These are phyloP conservation scores for Percopsis transmontana DNA, from an alignment of 2,113 vertebrate genomes.

Conservation along the genomic window DNA sequence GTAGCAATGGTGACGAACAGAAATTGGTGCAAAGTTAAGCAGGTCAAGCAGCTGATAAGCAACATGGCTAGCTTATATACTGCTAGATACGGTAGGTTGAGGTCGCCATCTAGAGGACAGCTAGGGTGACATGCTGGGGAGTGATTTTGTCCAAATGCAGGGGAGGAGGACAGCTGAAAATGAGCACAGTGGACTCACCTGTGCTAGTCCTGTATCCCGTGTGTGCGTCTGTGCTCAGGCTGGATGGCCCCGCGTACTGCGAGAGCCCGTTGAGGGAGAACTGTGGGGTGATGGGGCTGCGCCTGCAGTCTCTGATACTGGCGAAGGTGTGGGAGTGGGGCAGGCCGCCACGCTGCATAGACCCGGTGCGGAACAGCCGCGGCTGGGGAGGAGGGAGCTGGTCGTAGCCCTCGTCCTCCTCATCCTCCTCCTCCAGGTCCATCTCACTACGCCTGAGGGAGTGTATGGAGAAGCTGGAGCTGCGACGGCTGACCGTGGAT, in stretches of 20 bases:
- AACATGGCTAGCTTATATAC: too few relatives aligned
- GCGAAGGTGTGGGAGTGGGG: conserved; percentile 96
- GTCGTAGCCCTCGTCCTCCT: conserved; percentile 92
- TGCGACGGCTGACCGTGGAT: conserved; percentile 85
- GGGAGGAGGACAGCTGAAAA: neutral
- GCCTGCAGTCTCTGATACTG: conserved; percentile 90
- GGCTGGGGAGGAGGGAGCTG: conserved; percentile 93
- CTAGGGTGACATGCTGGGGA: too few relatives aligned
- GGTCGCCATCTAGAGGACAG: too few relatives aligned
- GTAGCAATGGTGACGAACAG: too few relatives aligned
- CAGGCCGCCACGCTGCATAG: conserved; percentile 86
- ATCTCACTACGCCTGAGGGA: conserved; percentile 83
- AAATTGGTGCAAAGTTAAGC: too few relatives aligned
- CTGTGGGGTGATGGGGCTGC: conserved; percentile 83
- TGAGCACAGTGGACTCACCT: conserved; percentile 75
- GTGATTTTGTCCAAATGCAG: too few relatives aligned
- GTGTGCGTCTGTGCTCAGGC: conserved; percentile 81
- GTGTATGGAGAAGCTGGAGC: conserved; percentile 85
- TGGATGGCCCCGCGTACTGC: conserved; percentile 80
- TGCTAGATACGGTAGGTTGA: too few relatives aligned
- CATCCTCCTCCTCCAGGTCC: conserved; percentile 88
- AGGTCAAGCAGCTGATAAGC: too few relatives aligned
- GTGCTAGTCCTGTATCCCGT: conserved; percentile 80
- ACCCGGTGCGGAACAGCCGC: conserved; percentile 84
- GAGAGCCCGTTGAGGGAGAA: conserved; percentile 83